phyloP scores from a whole-genome alignment of 1,140 invertebrate species.

The Drosophila auraria region DNA sequence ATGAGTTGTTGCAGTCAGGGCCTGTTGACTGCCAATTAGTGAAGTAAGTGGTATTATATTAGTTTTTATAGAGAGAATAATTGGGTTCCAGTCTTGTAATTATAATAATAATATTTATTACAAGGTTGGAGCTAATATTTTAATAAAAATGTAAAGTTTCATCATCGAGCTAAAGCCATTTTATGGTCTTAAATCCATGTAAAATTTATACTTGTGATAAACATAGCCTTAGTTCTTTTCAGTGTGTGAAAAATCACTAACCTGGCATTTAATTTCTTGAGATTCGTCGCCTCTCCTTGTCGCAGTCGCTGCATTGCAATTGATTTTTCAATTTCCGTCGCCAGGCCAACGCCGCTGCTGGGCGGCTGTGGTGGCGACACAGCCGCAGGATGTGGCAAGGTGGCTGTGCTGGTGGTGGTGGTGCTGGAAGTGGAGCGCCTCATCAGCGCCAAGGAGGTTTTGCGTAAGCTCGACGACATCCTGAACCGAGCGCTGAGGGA shows the following conservation, averaged over 20 bases:
- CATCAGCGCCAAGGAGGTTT: constrained; percentile 70
- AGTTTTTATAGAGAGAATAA: background rate
- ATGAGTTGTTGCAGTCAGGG: constrained; percentile 6
- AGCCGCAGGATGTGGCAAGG: constrained; percentile 33
- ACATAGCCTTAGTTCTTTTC: background rate
- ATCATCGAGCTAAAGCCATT: no score
- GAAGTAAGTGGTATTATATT: background rate
- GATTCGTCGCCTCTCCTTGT: constrained; percentile 23
- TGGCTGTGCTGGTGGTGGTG: constrained; percentile 17
- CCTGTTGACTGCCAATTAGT: constrained; percentile 47
- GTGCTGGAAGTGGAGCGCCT: constrained; percentile 64
- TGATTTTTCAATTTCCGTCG: constrained; percentile 80
- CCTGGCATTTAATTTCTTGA: constrained; percentile 52
- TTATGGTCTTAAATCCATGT: background rate
- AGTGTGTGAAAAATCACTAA: constrained; percentile 38
- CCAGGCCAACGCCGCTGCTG: constrained; percentile 62
- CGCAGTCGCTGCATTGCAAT: constrained; percentile 63
- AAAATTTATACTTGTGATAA: background rate
- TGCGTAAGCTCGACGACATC: constrained; percentile 79
- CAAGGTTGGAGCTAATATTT: no score
- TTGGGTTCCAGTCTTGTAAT: no score
- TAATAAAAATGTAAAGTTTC: background rate
- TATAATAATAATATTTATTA: no score
- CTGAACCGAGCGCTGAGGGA: constrained; percentile 16
- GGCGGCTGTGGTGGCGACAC: constrained; percentile 43